These are phyloP conservation scores for Troilus luridus DNA, from an alignment of 2,888 invertebrate genomes.

Conservation along the genomic window DNA sequence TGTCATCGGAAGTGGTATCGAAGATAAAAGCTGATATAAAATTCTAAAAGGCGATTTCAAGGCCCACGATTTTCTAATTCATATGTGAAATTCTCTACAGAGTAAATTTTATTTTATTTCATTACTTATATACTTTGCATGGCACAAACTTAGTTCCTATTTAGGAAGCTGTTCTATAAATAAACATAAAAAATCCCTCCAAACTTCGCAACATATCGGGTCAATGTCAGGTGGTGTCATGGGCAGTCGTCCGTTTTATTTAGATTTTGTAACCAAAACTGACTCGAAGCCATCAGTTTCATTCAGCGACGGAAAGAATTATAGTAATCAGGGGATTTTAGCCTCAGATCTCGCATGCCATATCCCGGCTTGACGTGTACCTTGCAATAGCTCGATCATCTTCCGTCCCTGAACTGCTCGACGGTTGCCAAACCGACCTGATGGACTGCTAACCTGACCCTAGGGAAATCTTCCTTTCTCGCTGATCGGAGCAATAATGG, in stretches of 20 bases:
- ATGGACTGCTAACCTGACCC: conserved; percentile 5
- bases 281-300: neutral
- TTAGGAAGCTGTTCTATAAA: neutral
- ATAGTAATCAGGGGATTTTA: conserved; percentile 34
- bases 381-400: conserved; percentile 27
- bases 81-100: too few relatives aligned
- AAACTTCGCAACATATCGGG: neutral
- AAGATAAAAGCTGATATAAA: too few relatives aligned
- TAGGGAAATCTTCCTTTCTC: neutral
- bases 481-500: neutral
- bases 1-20: too few relatives aligned
- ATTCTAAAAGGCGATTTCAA: too few relatives aligned
- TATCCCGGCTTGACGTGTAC: conserved; percentile 9
- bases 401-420: conserved; percentile 22
- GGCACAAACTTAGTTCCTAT: neutral
- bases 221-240: neutral
- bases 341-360: neutral
- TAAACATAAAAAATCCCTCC: neutral
- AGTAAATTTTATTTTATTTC: too few relatives aligned
- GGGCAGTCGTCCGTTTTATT: neutral
- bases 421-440: neutral
- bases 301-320: conserved; percentile 8
- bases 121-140: too few relatives aligned
- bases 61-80: too few relatives aligned
- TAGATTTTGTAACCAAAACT: neutral